phyloP scores from a whole-genome alignment of 1,140 invertebrate species.

The honey bee (Apis mellifera) region Amel_HAv3.1 CM009937.2:6160501-6161000 shows the following conservation, averaged over 20 bases:
- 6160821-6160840: conserved; percentile 28
- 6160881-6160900: background rate
- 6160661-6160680: conserved; percentile 16
- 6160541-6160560: background rate
- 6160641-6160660: too few species aligned
- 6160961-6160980: background rate
- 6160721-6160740: background rate
- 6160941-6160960: too few species aligned
- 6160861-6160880: background rate
- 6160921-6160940: background rate
- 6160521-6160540: too few species aligned
- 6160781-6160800: conserved; percentile 4
- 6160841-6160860: conserved; percentile 17
- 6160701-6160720: background rate
- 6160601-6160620: background rate
- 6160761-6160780: conserved; percentile 12
- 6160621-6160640: too few species aligned
- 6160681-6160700: conserved; percentile 4
- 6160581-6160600: background rate
- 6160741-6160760: conserved; percentile 17
- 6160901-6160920: too few species aligned
- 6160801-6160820: conserved; percentile 1
- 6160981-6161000: too few species aligned
- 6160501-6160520: too few species aligned
- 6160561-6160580: background rate